Base-by-base conservation (phyloP, 2,113 vertebrate genomes). In the Petroica traversi region DNA sequence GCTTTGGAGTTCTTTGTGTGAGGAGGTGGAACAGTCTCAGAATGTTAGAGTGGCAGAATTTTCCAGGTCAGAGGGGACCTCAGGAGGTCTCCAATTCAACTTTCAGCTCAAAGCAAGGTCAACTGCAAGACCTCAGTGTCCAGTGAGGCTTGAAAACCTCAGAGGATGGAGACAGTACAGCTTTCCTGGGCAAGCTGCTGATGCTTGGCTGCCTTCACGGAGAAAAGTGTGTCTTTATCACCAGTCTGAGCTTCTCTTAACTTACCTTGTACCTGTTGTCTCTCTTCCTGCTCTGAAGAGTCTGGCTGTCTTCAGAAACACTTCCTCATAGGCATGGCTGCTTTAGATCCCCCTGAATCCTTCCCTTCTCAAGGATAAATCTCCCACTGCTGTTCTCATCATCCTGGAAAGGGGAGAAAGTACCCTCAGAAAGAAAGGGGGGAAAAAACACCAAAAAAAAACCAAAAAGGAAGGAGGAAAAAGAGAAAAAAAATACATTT, bases 381-480 rank as follows among this genome's bases (percentile, higher is more conserved):
- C 49, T 75, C 40, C 49, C 57, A 66, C 9, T 76, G 54, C 22
- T 73, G 16, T 49, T 87, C 36, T 64, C 6, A 2, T 40, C 58
- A 23, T 23, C 48, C 16, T 72, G 41, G 26, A 36, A 76, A 69
- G 25, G 54, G 28, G 40, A 83, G 23, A 22, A 83, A 8, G 22
- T 28, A 31, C 18, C 20, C 55, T 26, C 34, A 28, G 41, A 24
- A 24, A 36, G 14, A 41, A 31, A 33, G 3, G 1, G 4, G 6
- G 33, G 15, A 11, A 7, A 3, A 5, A 3, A 5, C 1, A 23
- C 34, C 3, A 11, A 11, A 28, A 7, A 3, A 12, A 14, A 6
- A 17, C 40, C 4, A 36, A 33, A 41, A 41, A 15, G 41, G 41
- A 15, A 13, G 41, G 41, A 15, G 41, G 41, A 4, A 9, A 23